A percentile compares a stretch with the other conserved stretches of the same genome.
Conservation (phyloP, 1,140 invertebrate genomes). For the Hetaerina americana region DNA sequence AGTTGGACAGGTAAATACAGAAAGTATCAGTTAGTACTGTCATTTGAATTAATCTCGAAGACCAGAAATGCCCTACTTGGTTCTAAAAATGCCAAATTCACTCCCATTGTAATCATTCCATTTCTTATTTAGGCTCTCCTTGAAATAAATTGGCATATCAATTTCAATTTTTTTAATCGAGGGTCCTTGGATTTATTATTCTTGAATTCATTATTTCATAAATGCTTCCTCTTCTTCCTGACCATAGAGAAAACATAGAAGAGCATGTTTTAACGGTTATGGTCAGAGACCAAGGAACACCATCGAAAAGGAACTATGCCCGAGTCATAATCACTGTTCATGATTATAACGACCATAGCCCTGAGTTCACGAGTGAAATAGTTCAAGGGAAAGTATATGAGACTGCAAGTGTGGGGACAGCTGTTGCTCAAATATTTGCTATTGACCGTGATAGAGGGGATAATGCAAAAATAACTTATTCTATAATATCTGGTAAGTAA, state of each 20-base stretch:
- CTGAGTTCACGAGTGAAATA: constrained; percentile 61
- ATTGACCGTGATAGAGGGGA: constrained; percentile 68
- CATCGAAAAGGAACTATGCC: constrained; percentile 71
- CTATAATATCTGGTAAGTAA: constrained; percentile 54
- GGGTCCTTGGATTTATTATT: not conserved
- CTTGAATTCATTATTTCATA: constrained; percentile 2
- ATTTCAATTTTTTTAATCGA: not conserved
- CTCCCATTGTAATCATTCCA: too few relatives aligned
- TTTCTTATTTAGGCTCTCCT: too few relatives aligned
- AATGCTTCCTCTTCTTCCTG: constrained; percentile 9
- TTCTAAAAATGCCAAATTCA: too few relatives aligned
- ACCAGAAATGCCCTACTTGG: too few relatives aligned
- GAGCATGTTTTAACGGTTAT: constrained; percentile 79
- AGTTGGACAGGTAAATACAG: constrained; percentile 45
- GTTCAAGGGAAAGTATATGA: constrained; percentile 63
- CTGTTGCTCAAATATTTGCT: constrained; percentile 56
- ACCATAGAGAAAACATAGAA: constrained; percentile 53
- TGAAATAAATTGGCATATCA: not conserved
- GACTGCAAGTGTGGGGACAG: constrained; percentile 55
- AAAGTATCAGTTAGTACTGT: too few relatives aligned
- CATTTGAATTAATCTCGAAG: too few relatives aligned
- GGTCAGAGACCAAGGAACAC: constrained; percentile 79
- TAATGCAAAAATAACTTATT: constrained; percentile 66
- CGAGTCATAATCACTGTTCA: constrained; percentile 65
- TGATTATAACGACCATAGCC: constrained; percentile 82